Evolutionary conservation across 2,797 vertebrate species (phyloP), one percentile per base, ranked within the genome.

Genomic region (Uromys caudimaculatus): DNA sequence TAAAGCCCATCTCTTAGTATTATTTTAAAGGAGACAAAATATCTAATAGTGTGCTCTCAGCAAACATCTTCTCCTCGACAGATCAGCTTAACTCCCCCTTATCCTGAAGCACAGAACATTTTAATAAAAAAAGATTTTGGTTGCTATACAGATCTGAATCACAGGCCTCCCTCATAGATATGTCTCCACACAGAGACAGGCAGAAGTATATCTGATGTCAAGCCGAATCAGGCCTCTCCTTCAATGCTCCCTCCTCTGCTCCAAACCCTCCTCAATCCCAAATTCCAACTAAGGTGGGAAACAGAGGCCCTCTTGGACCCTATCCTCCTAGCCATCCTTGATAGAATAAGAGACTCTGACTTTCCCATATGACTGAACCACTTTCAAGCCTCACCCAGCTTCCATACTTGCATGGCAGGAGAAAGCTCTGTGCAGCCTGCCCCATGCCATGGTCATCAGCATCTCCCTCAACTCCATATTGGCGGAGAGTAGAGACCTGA

Each of bases 11-110:
- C 97, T 97, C 97, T 98, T 97, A 97, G 92, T 96, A 85, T 98
- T 96, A 97, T 98, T 97, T 98, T 98, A 97, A 96, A 95, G 96
- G 87, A 97, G 96, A 98, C 97, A 98, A 98, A 97, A 92, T 97
- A 94, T 97, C 92, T 98, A 97, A 98, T 96, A 90, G 97, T 92
- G 62, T n/a, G 90, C 96, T 97, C 97, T 95, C 50, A 90, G 97
- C 96, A 97, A 98, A 97, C 97, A 97, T 19, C 54, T 64, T 97
- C 92, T 90, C 69, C 4, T 71, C 95, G 95, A 87, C 95, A 97
- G 97, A 95, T 96, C 94, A 96, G 96, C 89, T 97, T 97, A 97
- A 96, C 97, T 96, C 97, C 95, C 95, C 38, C 13, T 76, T 94
- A 97, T 96, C 96, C 94, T 69, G 76, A 79, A 97, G 96, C 97